Evolutionary conservation across 2,797 vertebrate genomes (phyloP), one percentile per base, ranked within the genome.

Genomic region (Anabacerthia variegaticeps): DNA sequence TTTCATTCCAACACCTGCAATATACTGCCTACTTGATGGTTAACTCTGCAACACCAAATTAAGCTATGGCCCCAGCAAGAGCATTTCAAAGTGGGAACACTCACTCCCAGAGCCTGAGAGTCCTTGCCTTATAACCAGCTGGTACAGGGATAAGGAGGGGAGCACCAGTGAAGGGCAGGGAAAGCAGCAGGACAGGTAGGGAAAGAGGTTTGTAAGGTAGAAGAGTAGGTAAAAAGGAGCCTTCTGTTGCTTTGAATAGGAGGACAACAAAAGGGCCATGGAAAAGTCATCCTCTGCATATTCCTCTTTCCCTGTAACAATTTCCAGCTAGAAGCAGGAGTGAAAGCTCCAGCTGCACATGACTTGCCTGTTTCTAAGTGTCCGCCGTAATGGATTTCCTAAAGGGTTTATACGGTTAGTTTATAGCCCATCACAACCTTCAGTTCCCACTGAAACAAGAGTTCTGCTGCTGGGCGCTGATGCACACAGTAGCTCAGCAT

Each of bases 1-100:
- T 90, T 96, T 87, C 71, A 61, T 85, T 72, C 76, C 90, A 83
- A 20, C 79, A 93, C 55, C 78, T 12, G 26, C 81, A 76, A 91
- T 48, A 90, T 63, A 9, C 6, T 55, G 28, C 43, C 63, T 63
- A 61, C 68, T 77, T n/a, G 75, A 82, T 36, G 55, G 89, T 90
- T 92, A 97, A 89, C 86, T 67, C 92, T 41, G 56, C 41, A 85
- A 74, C 82, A 66, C 44, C 61, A 83, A 79, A 80, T 3, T 24
- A 81, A 54, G 52, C 23, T 56, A 5, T 1, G 14, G 61, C 32
- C 43, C 51, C 71, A 89, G 37, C 34, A 83, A 58, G 39, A 83
- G 68, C 61, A 39, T 65, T 41, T 65, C 5, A 3, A 72, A 58
- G 52, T 14, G 8, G 41, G 12, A 85, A 27, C 16, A 23, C 5